Evolutionary conservation across 2,113 vertebrate genomes (phyloP), one percentile per base, ranked within the genome.

Genomic region (Mesitornis unicolor): DNA sequence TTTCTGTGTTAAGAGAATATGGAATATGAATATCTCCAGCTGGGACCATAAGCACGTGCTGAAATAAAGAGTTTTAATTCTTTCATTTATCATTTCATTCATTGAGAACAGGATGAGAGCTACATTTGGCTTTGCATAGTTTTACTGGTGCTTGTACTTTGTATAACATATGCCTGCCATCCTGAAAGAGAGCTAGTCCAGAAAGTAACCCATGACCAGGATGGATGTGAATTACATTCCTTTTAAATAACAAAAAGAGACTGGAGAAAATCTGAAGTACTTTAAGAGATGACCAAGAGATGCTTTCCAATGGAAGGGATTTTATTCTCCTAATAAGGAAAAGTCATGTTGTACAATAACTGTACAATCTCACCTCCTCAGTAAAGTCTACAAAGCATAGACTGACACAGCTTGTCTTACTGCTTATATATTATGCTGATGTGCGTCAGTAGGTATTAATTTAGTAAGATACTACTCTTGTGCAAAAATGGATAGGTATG

Each of bases 291-390:
- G 73, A 81, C 19, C 64, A 78, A 56, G 79, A 75, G 19, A 21
- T 1, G 5, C 25, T 93, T 93, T 84, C 73, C 83, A 78, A 12
- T 3, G 2, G 60, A 67, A 90, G 20, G 17, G 40, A 81, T 78
- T 68, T 90, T 93, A 69, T 87, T 95, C 16, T 89, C 92, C 88
- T 93, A 94, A 90, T 65, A 96, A 87, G 90, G 95, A 89, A 74
- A 88, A 93, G 48, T 93, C n/a, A 26, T 68, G 21, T 33, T 88
- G 36, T 57, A 61, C 40, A 91, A 54, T 76, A 86, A 42, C 68
- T 87, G 40, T 36, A 53, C 61, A 88, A 84, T 57, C 40, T 84
- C 51, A 81, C 60, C 15, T 14, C 12, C 40, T 71, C 28, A 28
- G 60, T 71, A 70, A 88, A 89, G 15, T 11, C n/a, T 68, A 25